These are phyloP conservation scores for Wiebesia pumilae DNA, from an alignment of 1,140 invertebrate species.

Conservation along the genomic window DNA sequence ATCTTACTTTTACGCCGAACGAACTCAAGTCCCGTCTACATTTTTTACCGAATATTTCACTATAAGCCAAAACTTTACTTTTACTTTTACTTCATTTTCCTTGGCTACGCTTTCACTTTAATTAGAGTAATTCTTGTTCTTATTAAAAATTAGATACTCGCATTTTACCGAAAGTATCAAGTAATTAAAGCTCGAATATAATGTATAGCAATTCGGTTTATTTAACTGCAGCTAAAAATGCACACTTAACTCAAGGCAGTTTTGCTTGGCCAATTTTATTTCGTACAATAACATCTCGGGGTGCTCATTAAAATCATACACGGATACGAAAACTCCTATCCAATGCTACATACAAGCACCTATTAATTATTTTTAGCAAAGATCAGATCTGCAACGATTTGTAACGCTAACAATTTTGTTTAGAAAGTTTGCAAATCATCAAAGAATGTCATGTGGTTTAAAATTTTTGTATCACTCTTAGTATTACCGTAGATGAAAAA, in stretches of 20 bases:
- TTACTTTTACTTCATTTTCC: not conserved
- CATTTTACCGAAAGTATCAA: not conserved
- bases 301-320: not conserved
- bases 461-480: not conserved
- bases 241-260: not conserved
- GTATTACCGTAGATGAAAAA: not conserved
- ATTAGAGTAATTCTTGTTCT: not conserved
- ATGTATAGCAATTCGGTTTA: not conserved
- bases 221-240: not conserved
- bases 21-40: not conserved
- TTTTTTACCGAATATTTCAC: not conserved
- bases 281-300: not conserved
- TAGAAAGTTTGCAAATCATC: slow-evolving; percentile 8
- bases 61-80: not conserved
- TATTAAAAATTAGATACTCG: not conserved
- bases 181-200: not conserved
- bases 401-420: not conserved
- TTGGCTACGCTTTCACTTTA: not conserved
- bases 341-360: not conserved
- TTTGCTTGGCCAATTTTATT: not conserved
- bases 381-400: not conserved
- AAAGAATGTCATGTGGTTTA: not conserved
- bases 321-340: not conserved
- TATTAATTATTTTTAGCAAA: not conserved
- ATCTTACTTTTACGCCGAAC: not conserved